These are phyloP conservation scores for Diarsia mendica DNA, from an alignment of 2,888 invertebrate species.

Conservation along the genomic window DNA sequence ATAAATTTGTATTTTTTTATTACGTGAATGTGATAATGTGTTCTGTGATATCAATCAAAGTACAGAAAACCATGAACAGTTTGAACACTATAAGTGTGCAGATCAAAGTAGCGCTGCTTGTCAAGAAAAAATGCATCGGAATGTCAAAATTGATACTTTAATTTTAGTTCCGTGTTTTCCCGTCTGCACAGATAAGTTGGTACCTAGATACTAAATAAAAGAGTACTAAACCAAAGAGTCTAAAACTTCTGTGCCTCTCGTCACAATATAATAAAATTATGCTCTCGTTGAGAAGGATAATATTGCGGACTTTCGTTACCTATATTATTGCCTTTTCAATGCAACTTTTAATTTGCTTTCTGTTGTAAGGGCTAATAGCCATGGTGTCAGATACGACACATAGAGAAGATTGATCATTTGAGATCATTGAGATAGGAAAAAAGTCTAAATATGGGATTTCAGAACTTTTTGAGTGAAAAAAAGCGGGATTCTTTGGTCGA, in stretches of 20 bases:
- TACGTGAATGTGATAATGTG: too few species aligned
- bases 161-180: background rate
- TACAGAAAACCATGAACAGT: constrained; percentile 12
- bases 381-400: too few species aligned
- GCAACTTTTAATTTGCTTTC: background rate
- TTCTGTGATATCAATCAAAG: constrained; percentile 37
- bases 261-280: too few species aligned
- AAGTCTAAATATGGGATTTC: too few species aligned
- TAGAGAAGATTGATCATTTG: too few species aligned
- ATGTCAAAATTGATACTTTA: background rate
- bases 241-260: background rate
- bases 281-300: too few species aligned
- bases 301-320: background rate
- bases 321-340: background rate
- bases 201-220: too few species aligned
- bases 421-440: too few species aligned
- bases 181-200: background rate
- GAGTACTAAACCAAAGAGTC: background rate
- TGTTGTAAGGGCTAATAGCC: too few species aligned
- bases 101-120: background rate
- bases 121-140: background rate
- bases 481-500: too few species aligned
- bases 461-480: too few species aligned
- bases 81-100: background rate
- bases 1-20: too few species aligned